phyloP scores from a whole-genome alignment of 2,113 vertebrate genomes.

The Gasterosteus nipponicus region DNA sequence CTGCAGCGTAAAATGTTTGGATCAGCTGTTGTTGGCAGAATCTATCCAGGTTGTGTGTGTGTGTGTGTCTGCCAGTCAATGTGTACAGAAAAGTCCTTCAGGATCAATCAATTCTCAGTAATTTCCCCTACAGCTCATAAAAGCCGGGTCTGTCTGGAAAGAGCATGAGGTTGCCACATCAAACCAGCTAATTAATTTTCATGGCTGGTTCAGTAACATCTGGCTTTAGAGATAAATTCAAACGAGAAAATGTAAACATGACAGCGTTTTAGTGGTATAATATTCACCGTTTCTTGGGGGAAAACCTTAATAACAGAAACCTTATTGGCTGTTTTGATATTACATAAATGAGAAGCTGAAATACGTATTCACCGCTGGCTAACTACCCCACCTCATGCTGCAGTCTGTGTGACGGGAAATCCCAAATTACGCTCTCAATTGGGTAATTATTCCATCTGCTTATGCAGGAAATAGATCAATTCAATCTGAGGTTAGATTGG shows the following conservation, averaged over 20 bases:
- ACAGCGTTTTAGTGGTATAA: constrained; percentile 46
- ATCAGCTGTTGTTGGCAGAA: constrained; percentile 29
- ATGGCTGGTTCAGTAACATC: constrained; percentile 76
- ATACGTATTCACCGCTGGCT: constrained; percentile 42
- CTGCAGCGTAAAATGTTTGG: constrained; percentile 15
- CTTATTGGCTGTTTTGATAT: constrained; percentile 60
- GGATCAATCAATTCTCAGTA: constrained; percentile 78
- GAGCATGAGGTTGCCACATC: constrained; percentile 74
- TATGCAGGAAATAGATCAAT: constrained; percentile 74
- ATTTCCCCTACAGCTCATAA: constrained; percentile 78
- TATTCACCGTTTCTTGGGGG: constrained; percentile 56
- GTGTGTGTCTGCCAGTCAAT: constrained; percentile 44
- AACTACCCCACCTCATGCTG: constrained; percentile 62
- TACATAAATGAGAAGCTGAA: constrained; percentile 12
- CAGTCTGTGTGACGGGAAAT: constrained; percentile 50
- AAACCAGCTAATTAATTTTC: constrained; percentile 80
- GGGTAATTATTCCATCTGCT: constrained; percentile 62
- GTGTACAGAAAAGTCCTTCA: constrained; percentile 73
- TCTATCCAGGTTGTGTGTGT: constrained; percentile 9
- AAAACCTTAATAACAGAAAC: constrained; percentile 41
- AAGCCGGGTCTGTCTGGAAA: constrained; percentile 75
- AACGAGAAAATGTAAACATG: constrained; percentile 75
- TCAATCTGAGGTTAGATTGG: constrained; percentile 70
- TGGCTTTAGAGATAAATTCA: constrained; percentile 76
- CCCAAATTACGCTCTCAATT: constrained; percentile 59